Percentiles rank a stretch among this genome's conserved stretches.
Evolutionary conservation across 35 echinoderm and acorn worm genomes (phyloP).

Genomic region (Amphiura filiformis): DNA sequence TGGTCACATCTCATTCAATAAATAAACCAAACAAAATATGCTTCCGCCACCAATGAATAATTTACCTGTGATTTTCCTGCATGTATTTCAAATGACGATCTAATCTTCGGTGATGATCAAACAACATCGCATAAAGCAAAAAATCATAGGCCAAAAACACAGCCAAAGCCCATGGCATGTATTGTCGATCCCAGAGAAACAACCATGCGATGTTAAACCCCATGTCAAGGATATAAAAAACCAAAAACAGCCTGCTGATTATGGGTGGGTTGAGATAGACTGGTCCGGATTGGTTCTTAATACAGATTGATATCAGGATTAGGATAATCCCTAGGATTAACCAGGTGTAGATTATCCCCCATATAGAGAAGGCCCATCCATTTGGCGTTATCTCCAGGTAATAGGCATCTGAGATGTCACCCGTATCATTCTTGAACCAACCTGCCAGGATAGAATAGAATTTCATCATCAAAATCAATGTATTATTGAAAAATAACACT

Average conservation of each 20-base stretch:
- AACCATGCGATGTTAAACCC: constrained; percentile 66
- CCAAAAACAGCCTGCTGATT: constrained; percentile 41
- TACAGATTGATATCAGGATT: constrained; percentile 48
- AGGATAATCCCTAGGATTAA: constrained; percentile 50
- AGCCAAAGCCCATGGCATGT: constrained; percentile 46
- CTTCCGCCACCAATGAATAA: not conserved
- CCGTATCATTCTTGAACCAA: constrained; percentile 42
- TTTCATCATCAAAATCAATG: not conserved
- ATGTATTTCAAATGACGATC: constrained; percentile 45
- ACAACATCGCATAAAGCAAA: constrained; percentile 49
- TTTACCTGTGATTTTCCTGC: constrained; percentile 48
- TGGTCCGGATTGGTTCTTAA: constrained; percentile 36
- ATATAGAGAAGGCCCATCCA: constrained; percentile 88
- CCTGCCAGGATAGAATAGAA: not conserved
- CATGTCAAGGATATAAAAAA: constrained; percentile 55
- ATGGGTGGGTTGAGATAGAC: constrained; percentile 63
- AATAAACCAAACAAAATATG: not conserved
- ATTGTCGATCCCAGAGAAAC: constrained; percentile 54
- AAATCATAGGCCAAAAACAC: constrained; percentile 50
- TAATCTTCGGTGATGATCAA: constrained; percentile 39
- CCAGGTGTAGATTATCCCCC: constrained; percentile 81
- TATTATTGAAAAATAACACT: not conserved
- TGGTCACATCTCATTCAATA: too few relatives aligned
- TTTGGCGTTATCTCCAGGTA: constrained; percentile 64
- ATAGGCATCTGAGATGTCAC: constrained; percentile 59